These are phyloP conservation scores for Xylocampa areola DNA, from an alignment of 2,888 invertebrate species.

Conservation along the genomic window DNA sequence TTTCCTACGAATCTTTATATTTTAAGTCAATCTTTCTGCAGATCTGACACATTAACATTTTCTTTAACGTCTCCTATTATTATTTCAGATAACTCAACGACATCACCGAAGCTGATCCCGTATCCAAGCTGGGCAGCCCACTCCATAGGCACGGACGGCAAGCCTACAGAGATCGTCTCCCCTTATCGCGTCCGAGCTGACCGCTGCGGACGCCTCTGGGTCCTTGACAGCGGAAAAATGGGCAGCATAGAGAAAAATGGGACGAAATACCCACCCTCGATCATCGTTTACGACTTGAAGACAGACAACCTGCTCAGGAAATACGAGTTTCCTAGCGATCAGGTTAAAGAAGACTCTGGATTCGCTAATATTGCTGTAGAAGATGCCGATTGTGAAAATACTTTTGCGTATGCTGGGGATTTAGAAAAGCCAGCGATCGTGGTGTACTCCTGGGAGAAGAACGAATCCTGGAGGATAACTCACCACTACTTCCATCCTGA, in stretches of 20 bases:
- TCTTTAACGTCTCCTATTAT: background rate
- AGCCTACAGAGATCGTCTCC: conserved; percentile 92
- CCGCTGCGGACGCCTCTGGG: conserved; percentile 94
- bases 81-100: conserved; percentile 90
- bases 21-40: background rate
- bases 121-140: conserved; percentile 95
- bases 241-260: conserved; percentile 88
- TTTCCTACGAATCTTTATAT: background rate
- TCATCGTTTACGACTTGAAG: conserved; percentile 93
- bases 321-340: conserved; percentile 91
- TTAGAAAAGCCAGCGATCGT: conserved; percentile 92
- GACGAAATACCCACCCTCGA: conserved; percentile 89
- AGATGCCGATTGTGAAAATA: conserved; percentile 92
- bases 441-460: conserved; percentile 93
- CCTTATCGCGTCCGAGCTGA: conserved; percentile 93
- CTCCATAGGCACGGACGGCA: conserved; percentile 84
- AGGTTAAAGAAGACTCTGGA: conserved; percentile 91
- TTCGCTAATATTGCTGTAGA: conserved; percentile 95
- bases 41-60: background rate
- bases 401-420: conserved; percentile 93
- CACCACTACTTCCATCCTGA: conserved; percentile 93
- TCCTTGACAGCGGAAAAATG: conserved; percentile 93
- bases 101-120: conserved; percentile 93
- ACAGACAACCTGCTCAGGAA: conserved; percentile 92
- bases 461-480: conserved; percentile 93